These are phyloP conservation scores for Leptobrachium leishanense DNA, from an alignment of 2,113 vertebrate genomes.

Conservation along the genomic window DNA sequence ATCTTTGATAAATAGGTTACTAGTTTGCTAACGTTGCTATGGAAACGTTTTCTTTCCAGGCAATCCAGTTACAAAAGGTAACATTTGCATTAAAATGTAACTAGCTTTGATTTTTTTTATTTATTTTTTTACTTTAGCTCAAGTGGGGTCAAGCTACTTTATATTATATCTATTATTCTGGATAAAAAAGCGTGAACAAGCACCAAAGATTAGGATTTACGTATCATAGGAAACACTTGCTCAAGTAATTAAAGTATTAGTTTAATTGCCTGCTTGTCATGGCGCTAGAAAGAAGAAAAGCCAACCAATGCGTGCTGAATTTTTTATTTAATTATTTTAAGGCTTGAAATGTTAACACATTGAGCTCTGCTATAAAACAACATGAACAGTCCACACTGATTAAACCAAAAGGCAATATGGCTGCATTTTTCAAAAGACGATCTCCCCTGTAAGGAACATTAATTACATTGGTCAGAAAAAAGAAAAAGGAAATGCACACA, in stretches of 20 bases:
- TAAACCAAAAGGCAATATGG: neutral
- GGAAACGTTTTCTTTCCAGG: slow-evolving; percentile 75
- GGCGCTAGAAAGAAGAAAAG: slow-evolving; percentile 55
- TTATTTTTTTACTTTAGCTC: slow-evolving; percentile 63
- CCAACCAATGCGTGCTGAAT: neutral
- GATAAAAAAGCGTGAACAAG: slow-evolving; percentile 54
- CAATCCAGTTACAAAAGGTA: slow-evolving; percentile 76
- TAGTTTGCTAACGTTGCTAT: slow-evolving; percentile 73
- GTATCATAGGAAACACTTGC: slow-evolving; percentile 65
- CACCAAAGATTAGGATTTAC: slow-evolving; percentile 60
- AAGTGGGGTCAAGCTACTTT: slow-evolving; percentile 67
- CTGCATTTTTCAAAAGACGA: neutral
- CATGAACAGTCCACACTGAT: neutral
- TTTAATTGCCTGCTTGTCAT: slow-evolving; percentile 62
- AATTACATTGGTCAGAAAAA: too few relatives aligned
- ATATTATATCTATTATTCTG: slow-evolving; percentile 66
- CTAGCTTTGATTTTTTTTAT: slow-evolving; percentile 68
- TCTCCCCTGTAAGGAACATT: too few relatives aligned
- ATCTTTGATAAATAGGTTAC: slow-evolving; percentile 76
- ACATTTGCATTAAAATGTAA: slow-evolving; percentile 78
- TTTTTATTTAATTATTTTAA: too few relatives aligned
- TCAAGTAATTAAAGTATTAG: slow-evolving; percentile 59
- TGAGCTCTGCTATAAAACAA: neutral
- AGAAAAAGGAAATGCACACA: too few relatives aligned
- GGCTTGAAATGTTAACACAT: slow-evolving; percentile 1